Conservation (phyloP, 30 jellyfish, hydroid and myxozoan genomes). For the Turritopsis dohrnii region DNA sequence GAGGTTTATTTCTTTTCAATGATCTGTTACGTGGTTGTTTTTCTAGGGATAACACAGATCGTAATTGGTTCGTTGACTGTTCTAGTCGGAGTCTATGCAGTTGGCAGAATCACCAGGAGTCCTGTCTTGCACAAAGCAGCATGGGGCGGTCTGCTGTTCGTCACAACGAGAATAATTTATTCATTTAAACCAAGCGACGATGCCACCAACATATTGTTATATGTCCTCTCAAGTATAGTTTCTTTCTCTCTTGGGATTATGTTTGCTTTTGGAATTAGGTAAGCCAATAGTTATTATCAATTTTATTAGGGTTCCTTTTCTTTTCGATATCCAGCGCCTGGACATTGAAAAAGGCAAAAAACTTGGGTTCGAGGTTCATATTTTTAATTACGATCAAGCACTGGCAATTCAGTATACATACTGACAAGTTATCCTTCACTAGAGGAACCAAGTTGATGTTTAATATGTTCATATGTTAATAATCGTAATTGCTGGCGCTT, state of each 20-base stretch:
- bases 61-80: background rate
- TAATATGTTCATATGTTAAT: too few relatives aligned
- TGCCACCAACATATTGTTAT: background rate
- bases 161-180: background rate
- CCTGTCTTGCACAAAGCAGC: background rate
- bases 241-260: background rate
- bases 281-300: background rate
- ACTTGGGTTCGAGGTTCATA: too few relatives aligned
- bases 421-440: too few relatives aligned
- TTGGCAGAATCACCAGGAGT: background rate
- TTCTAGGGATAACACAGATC: background rate
- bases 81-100: background rate
- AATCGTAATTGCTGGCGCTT: too few relatives aligned
- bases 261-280: background rate
- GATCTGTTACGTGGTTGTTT: too few relatives aligned
- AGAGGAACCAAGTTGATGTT: too few relatives aligned
- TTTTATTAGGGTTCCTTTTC: too few relatives aligned
- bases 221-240: background rate
- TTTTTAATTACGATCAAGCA: too few relatives aligned
- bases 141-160: constrained; percentile 1
- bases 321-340: too few relatives aligned
- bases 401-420: too few relatives aligned
- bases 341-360: too few relatives aligned
- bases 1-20: too few relatives aligned
- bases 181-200: background rate